Percentiles rank a stretch among this genome's conserved stretches.
Evolutionary conservation across 2,888 invertebrate species (phyloP).

Genomic region (Diloba caeruleocephala): DNA sequence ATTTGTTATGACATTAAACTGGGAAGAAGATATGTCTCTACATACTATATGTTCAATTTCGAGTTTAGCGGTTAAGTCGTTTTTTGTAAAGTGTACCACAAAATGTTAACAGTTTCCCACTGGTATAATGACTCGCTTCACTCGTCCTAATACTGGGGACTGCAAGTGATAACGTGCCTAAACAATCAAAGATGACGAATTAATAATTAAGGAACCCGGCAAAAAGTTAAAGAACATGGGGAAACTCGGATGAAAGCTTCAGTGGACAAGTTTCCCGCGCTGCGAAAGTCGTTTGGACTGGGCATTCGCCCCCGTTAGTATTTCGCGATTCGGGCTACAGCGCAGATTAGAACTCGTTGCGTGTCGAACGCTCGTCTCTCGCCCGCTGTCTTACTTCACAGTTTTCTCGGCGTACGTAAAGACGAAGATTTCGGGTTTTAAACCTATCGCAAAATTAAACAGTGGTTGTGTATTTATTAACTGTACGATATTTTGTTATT

Average conservation of each 20-base stretch:
- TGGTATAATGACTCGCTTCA: too few species aligned
- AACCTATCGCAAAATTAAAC: background rate
- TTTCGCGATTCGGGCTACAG: conserved; percentile 34
- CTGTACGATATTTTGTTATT: background rate
- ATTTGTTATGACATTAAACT: too few species aligned
- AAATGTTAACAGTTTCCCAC: too few species aligned
- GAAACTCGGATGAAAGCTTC: conserved; percentile 26
- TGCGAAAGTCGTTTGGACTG: conserved; percentile 2
- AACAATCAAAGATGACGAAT: background rate
- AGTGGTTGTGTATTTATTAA: conserved; percentile 11
- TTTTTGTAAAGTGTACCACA: too few species aligned
- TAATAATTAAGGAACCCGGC: background rate
- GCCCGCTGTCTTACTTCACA: conserved; percentile 19
- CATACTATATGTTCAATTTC: too few species aligned
- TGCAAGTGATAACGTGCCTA: background rate
- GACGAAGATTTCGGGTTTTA: conserved; percentile 1
- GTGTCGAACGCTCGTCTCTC: conserved; percentile 57
- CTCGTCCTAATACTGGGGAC: too few species aligned
- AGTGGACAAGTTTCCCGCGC: conserved; percentile 14
- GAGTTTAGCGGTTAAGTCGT: too few species aligned
- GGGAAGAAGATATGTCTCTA: too few species aligned
- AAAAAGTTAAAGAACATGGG: conserved; percentile 2
- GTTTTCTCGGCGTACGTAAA: conserved; percentile 16
- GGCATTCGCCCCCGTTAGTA: conserved; percentile 37
- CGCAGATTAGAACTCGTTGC: conserved; percentile 53